Evolutionary conservation across 2,797 vertebrate species (phyloP).

Genomic region (Platalea minor): DNA sequence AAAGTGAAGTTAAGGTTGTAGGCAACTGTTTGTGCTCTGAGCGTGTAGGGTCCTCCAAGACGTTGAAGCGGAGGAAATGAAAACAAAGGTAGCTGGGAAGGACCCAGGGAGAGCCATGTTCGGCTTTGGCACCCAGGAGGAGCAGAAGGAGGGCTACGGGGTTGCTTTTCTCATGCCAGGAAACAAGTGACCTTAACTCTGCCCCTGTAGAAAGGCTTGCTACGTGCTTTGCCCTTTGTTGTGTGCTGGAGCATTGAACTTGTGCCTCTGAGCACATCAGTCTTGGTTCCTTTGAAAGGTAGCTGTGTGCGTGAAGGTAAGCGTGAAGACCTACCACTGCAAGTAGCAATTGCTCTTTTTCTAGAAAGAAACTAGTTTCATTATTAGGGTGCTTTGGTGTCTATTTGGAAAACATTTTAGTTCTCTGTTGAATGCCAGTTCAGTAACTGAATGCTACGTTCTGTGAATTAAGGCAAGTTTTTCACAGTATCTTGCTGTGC

Average conservation of each 20-base stretch:
- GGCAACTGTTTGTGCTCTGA: neutral
- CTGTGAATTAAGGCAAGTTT: neutral
- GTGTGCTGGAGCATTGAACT: neutral
- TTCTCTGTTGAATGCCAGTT: neutral
- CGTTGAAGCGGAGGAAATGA: neutral
- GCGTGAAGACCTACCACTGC: neutral
- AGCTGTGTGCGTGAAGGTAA: neutral
- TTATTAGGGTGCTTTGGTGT: neutral
- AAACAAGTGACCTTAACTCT: conserved; percentile 40
- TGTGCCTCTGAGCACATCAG: neutral
- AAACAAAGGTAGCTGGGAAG: neutral
- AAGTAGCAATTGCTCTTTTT: neutral
- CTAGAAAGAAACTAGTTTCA: neutral
- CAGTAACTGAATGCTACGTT: neutral
- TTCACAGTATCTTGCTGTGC: neutral
- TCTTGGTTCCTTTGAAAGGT: neutral
- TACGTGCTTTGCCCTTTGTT: neutral
- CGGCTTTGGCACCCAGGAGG: neutral
- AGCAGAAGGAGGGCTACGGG: neutral
- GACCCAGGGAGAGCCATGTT: neutral
- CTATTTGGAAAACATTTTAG: neutral
- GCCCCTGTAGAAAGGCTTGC: neutral
- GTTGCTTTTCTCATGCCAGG: neutral
- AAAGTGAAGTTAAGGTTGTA: conserved; percentile 14
- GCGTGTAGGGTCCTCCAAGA: neutral